Evolutionary conservation across 2,888 invertebrate species (phyloP), one percentile per base, ranked within the genome.

Genomic region (Rhodophaea formosa): DNA sequence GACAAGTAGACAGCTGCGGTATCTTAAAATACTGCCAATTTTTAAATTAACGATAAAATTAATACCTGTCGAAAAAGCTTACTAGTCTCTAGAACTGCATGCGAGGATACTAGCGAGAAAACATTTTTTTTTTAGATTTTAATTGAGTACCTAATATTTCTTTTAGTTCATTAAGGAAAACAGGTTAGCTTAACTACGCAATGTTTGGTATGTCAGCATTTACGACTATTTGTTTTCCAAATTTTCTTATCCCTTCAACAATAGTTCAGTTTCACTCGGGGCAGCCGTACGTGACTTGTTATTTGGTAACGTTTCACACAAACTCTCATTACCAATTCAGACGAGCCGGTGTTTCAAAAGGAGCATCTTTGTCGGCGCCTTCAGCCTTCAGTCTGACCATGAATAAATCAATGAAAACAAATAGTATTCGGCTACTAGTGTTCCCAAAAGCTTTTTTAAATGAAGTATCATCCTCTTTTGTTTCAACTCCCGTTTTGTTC

Each of bases 381-480:
- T 86, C 70, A 84, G 84, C 84, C 81, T 75, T 66, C 72, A 71
- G 69, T 78, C 74, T 80, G 87, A 87, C 89, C 89, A 88, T 90
- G 91, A 90, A 91, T 89, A 90, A 88, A 89, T 89, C 86, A 88
- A 89, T 89, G 88, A 91, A 90, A 91, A 91, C 90, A 90, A 91
- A 89, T 89, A 91, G 77, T 84, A 87, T 89, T 86, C 80, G 84
- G 86, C 89, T 88, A 88, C 91, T 82, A 86, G 88, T 89, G 78
- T 88, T 85, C 82, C 79, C 75, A 83, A 88, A 85, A 84, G 79
- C 74, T 78, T 79, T 84, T 86, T 85, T 77, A 79, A 84, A 80
- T 77, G 76, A 84, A 77, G 77, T 80, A 84, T 81, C 80, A 86
- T 84, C 81, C 79, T 53, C 80, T 75, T 79, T 91, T 90, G 89